Evolutionary conservation across 2,888 invertebrate species (phyloP).

Genomic region (Amphipyra tragopoginis): DNA sequence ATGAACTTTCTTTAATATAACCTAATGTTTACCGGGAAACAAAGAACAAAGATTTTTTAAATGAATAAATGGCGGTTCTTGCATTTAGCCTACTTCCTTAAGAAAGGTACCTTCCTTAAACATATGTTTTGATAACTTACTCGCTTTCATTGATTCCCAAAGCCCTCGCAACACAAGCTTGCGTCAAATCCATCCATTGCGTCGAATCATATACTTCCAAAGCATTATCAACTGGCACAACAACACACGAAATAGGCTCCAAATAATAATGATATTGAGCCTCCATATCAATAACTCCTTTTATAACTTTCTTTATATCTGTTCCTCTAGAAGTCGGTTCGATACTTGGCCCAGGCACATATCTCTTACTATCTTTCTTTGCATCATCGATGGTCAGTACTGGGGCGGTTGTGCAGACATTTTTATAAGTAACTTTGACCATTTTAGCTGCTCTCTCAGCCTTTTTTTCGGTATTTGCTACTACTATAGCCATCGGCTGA

Average conservation of each 20-base stretch:
- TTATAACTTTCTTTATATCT: constrained; percentile 81
- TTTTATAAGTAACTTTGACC: constrained; percentile 90
- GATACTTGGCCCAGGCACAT: constrained; percentile 64
- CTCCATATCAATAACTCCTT: constrained; percentile 90
- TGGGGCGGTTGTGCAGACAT: constrained; percentile 70
- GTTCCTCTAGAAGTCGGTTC: constrained; percentile 73
- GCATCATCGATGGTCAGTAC: constrained; percentile 80
- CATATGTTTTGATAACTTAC: constrained; percentile 72
- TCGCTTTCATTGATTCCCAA: constrained; percentile 89
- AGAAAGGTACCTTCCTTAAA: too few species aligned
- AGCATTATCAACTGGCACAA: constrained; percentile 92
- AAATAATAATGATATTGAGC: constrained; percentile 94
- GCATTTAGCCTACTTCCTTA: too few species aligned
- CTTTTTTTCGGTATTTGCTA: constrained; percentile 89
- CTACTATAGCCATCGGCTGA: constrained; percentile 92
- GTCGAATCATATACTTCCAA: constrained; percentile 91
- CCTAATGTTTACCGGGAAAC: too few species aligned
- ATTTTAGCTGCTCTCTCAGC: constrained; percentile 89
- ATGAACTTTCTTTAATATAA: too few species aligned
- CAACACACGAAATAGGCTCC: constrained; percentile 92
- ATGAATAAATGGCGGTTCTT: too few species aligned
- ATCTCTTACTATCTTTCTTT: constrained; percentile 81
- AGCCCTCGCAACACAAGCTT: constrained; percentile 89
- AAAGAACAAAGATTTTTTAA: too few species aligned
- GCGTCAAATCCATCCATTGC: constrained; percentile 92